Conservation (phyloP, 2,113 vertebrate genomes). For the Toxostoma redivivum region DNA sequence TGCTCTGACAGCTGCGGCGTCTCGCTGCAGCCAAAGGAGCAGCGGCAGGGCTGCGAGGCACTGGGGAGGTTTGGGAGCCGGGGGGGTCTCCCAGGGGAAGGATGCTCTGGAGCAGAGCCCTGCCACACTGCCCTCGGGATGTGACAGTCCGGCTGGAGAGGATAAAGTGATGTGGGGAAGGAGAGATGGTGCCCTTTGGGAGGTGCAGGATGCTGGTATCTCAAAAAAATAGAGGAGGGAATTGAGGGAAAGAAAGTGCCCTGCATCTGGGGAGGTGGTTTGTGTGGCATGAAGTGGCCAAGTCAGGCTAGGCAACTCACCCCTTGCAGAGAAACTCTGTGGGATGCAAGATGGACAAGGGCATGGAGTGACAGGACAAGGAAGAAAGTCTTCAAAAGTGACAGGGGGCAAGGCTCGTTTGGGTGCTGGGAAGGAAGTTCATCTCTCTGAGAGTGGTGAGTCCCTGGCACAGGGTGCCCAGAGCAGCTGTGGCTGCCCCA, state of each 20-base stretch:
- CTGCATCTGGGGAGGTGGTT: neutral
- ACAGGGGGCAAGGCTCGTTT: neutral
- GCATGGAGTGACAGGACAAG: neutral
- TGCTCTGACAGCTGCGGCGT: neutral
- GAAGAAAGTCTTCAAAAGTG: neutral
- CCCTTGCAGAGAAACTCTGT: neutral
- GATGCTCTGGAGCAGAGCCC: neutral
- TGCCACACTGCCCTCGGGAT: neutral
- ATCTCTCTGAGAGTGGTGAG: neutral
- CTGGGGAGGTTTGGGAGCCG: neutral
- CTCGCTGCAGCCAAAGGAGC: constrained; percentile 25
- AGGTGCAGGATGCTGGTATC: neutral
- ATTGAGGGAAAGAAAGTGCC: neutral
- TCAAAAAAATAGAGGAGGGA: neutral
- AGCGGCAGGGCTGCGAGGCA: neutral
- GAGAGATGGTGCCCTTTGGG: neutral
- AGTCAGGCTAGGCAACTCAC: rapidly evolving
- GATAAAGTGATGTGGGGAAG: rapidly evolving
- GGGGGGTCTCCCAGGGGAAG: neutral
- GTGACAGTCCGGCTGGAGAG: rapidly evolving
- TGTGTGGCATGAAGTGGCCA: rapidly evolving
- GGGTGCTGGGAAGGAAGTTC: neutral
- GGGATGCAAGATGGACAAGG: neutral
- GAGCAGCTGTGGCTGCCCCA: neutral
- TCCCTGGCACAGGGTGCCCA: neutral